Evolutionary conservation across 2,113 vertebrate genomes (phyloP), one percentile per base, ranked within the genome.

Genomic region (Cottus gobio): DNA sequence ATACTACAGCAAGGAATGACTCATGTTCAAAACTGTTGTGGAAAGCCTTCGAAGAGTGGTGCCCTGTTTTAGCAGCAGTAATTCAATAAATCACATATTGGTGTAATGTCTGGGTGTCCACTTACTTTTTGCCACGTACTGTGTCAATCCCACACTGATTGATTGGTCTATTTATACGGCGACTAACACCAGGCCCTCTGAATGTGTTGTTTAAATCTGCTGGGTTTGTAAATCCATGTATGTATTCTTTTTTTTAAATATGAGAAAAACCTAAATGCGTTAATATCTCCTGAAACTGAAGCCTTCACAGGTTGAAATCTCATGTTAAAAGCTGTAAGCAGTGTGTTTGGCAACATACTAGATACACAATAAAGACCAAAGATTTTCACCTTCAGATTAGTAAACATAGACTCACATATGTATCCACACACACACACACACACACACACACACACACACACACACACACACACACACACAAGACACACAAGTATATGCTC

Each of bases 351-450:
- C 24, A 77, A 46, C 71, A 64, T 30, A 30, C n/a, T 39, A 15
- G 50, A 61, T 60, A 30, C 65, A 71, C 70, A 76, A 65, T 87
- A 77, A 76, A 90, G 64, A 79, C 42, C 46, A 69, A 30, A 48
- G 18, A 36, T 72, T 79, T 61, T 87, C 79, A 91, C 83, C 75
- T 88, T 89, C 79, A 83, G 22, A 88, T 68, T 57, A 70, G 66
- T 71, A 64, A 42, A 83, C 68, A 75, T 11, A 81, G 26, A 81
- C 66, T 69, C 69, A 39, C 67, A 76, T 18, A 66, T 83, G 76
- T 60, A 82, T 57, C 66, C 34, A 70, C 67, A 39, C 54, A 64
- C 39, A 42, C 39, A 9, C 39, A 13, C 39, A 42, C 39, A 39
- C 39, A 39, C 39, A 39, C 39, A 39, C 39, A 39, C 39, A 39